Percentiles rank a stretch among this genome's conserved stretches.
These are phyloP conservation scores for Hyla sarda DNA, from an alignment of 2,113 vertebrate species.

Conservation along the genomic window DNA sequence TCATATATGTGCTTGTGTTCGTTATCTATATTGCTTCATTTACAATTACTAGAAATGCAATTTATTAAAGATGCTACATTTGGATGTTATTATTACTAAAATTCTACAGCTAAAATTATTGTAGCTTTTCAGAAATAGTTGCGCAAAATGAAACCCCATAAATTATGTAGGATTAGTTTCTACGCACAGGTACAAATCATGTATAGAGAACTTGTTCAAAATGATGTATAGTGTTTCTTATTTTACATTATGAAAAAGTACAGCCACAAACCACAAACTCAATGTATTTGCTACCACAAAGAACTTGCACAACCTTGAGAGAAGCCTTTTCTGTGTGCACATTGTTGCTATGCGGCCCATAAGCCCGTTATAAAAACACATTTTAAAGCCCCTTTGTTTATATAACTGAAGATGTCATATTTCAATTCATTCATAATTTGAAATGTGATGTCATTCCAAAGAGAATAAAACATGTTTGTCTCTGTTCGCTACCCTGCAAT, in stretches of 20 bases:
- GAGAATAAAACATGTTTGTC: neutral
- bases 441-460: conserved; percentile 35
- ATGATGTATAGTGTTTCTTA: conserved; percentile 57
- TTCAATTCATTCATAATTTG: conserved; percentile 28
- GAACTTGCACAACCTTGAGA: conserved; percentile 32
- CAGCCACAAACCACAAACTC: conserved; percentile 55
- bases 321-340: conserved; percentile 32
- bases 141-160: conserved; percentile 45
- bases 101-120: conserved; percentile 20
- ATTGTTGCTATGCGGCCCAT: conserved; percentile 44
- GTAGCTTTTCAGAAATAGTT: conserved; percentile 10
- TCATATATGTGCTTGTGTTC: neutral
- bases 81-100: conserved; percentile 17
- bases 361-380: conserved; percentile 44
- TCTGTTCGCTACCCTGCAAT: neutral
- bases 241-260: conserved; percentile 52
- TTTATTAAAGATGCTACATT: conserved; percentile 12
- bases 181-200: conserved; percentile 49
- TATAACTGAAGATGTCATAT: conserved; percentile 36
- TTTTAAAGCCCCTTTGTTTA: conserved; percentile 34
- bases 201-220: conserved; percentile 29
- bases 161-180: conserved; percentile 43
- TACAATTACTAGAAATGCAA: neutral
- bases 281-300: conserved; percentile 56
- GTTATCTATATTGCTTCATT: neutral